A percentile compares a stretch with the other conserved stretches of the same genome.
Evolutionary conservation across 2,113 vertebrate genomes (phyloP).

Genomic region (Eulemur rufifrons): DNA sequence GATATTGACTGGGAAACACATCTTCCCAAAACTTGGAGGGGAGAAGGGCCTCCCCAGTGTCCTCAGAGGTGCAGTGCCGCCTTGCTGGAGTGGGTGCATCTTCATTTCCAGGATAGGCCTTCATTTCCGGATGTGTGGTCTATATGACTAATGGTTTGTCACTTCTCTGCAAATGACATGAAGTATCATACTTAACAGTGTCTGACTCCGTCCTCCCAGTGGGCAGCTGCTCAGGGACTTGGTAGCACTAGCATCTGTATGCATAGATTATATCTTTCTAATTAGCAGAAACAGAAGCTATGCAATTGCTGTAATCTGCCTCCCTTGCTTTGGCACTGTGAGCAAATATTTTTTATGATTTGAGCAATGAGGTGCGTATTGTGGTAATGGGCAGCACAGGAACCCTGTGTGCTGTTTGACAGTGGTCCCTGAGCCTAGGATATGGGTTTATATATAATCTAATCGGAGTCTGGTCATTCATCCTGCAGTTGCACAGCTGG

Average conservation of each 20-base stretch:
- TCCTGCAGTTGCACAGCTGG: not conserved
- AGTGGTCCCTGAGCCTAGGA: not conserved
- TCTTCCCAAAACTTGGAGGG: not conserved
- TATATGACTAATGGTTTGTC: not conserved
- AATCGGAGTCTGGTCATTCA: not conserved
- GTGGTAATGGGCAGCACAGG: not conserved
- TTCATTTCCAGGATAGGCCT: not conserved
- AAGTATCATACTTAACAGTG: not conserved
- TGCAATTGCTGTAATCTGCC: not conserved
- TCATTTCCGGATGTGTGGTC: not conserved
- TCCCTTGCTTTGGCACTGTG: not conserved
- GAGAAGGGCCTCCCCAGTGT: accelerated
- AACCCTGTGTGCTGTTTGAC: not conserved
- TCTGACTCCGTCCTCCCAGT: not conserved
- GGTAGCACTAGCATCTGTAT: not conserved
- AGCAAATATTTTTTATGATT: not conserved
- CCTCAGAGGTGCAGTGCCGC: accelerated
- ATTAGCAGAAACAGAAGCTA: not conserved
- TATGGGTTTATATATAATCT: not conserved
- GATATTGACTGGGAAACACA: not conserved
- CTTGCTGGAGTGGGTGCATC: accelerated
- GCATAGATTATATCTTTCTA: not conserved
- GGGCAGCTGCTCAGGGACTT: not conserved
- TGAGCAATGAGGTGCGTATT: not conserved
- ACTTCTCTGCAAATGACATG: not conserved